These are phyloP conservation scores for Phasia obesa DNA, from an alignment of 2,888 invertebrate species.

Conservation along the genomic window DNA sequence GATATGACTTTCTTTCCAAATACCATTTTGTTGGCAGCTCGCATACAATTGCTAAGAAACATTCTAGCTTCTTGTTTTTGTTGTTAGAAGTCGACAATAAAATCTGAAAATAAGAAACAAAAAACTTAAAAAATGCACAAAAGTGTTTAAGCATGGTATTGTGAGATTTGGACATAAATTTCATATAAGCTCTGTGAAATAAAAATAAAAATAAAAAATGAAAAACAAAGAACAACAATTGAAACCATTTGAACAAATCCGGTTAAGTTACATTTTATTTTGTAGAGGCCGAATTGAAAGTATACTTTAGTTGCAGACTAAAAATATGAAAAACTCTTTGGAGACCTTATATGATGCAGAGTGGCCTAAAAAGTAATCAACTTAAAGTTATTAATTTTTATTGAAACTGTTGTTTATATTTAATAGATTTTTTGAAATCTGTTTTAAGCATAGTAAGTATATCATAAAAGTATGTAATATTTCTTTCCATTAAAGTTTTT, in stretches of 20 bases:
- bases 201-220: background rate
- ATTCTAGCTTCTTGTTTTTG: conserved; percentile 36
- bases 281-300: background rate
- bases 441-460: no score
- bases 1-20: conserved; percentile 50
- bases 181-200: conserved; percentile 44
- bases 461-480: no score
- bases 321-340: no score
- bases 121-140: conserved; percentile 40
- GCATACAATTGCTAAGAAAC: background rate
- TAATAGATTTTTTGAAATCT: no score
- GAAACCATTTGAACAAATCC: conserved; percentile 27
- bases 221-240: conserved; percentile 25
- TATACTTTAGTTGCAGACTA: background rate
- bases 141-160: conserved; percentile 54
- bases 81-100: conserved; percentile 40
- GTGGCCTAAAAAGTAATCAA: no score
- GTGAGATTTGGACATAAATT: conserved; percentile 60
- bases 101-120: conserved; percentile 20
- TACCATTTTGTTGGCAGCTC: conserved; percentile 20
- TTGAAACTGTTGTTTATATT: no score
- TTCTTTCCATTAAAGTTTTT: no score
- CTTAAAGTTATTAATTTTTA: no score
- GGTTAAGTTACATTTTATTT: background rate
- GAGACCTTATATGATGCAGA: no score